Conservation (phyloP, 2,113 vertebrate genomes). For the Ibidorhyncha struthersii region DNA sequence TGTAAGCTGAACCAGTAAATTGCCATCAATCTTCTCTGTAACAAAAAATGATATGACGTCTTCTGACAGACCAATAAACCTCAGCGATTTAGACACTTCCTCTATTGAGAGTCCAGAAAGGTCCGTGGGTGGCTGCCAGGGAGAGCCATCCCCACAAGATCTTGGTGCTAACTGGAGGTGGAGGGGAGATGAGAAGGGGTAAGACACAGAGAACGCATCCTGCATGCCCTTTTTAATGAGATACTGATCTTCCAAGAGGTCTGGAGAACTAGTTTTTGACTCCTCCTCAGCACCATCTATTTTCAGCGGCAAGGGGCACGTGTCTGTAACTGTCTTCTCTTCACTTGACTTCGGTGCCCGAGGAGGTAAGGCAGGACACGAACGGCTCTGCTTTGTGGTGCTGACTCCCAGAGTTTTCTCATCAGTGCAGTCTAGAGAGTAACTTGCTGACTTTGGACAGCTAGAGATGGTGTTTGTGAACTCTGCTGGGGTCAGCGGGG, state of each 20-base stretch:
- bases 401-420: conserved; percentile 78
- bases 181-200: conserved; percentile 75
- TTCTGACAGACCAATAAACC: conserved; percentile 93
- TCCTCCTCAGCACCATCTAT: conserved; percentile 79
- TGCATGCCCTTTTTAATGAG: conserved; percentile 73
- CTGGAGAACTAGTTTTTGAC: conserved; percentile 58
- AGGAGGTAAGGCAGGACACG: conserved; percentile 92
- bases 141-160: conserved; percentile 82
- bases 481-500: conserved; percentile 62
- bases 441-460: conserved; percentile 91
- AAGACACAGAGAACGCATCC: conserved; percentile 75
- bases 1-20: conserved; percentile 92
- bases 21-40: conserved; percentile 96
- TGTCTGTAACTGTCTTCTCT: conserved; percentile 69
- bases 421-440: conserved; percentile 85
- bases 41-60: conserved; percentile 90
- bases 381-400: conserved; percentile 86
- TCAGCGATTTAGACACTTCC: conserved; percentile 90
- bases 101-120: conserved; percentile 92
- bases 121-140: conserved; percentile 90
- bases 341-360: conserved; percentile 83
- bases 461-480: conserved; percentile 55
- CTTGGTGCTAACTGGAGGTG: conserved; percentile 72
- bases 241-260: conserved; percentile 76
- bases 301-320: conserved; percentile 70